These are phyloP conservation scores for Stratiomys singularior DNA, from an alignment of 2,888 invertebrate genomes.

Conservation along the genomic window DNA sequence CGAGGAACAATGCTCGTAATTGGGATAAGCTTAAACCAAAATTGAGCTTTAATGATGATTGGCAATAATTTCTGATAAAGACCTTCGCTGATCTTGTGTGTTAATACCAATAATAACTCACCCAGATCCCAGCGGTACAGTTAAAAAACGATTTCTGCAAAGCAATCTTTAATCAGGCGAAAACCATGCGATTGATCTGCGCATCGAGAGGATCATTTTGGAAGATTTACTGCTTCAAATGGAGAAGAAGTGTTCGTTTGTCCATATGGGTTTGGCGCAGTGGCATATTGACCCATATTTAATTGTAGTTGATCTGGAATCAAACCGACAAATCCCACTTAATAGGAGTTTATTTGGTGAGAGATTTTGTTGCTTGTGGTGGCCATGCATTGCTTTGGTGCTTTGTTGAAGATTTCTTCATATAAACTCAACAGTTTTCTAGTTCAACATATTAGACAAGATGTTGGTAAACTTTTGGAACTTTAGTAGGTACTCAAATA, in stretches of 20 bases:
- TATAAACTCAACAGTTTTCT: not conserved
- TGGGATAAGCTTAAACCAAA: slow-evolving; percentile 1
- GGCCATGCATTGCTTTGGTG: not conserved
- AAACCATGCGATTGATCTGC: not conserved
- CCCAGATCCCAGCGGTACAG: not conserved
- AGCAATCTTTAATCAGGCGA: not conserved
- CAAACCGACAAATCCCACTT: not conserved
- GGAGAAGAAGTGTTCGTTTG: not conserved
- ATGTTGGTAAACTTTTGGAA: not conserved
- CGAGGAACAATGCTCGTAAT: not conserved
- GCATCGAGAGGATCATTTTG: not conserved
- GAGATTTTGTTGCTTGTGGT: not conserved
- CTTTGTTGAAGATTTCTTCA: not conserved
- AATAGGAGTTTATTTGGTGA: slow-evolving; percentile 12
- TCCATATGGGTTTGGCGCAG: not conserved
- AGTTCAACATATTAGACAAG: not conserved
- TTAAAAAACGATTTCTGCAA: not conserved
- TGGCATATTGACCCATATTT: slow-evolving; percentile 30
- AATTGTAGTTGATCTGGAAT: slow-evolving; percentile 19
- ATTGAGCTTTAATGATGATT: slow-evolving; percentile 10
- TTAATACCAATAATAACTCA: not conserved
- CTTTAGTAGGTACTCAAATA: not conserved
- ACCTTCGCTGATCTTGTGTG: slow-evolving; percentile 9
- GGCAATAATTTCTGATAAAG: not conserved
- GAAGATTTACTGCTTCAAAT: not conserved